Conservation (phyloP, 2,888 invertebrate species). For the Eubasilissa splendida region DNA sequence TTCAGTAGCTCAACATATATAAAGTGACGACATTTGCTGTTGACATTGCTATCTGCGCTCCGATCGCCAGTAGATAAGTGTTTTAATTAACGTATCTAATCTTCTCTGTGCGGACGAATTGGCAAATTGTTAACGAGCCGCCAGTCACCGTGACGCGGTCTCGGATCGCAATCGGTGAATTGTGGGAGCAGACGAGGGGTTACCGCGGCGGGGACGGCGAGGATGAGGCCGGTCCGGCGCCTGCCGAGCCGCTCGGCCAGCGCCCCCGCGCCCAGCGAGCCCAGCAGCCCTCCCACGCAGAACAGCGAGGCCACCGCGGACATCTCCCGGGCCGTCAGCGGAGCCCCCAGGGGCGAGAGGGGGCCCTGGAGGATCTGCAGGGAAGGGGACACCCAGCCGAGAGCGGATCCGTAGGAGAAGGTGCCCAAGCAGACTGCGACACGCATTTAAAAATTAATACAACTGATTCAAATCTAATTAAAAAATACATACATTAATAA, state of each 20-base stretch:
- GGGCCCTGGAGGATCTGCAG: constrained; percentile 69
- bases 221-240: constrained; percentile 70
- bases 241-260: constrained; percentile 72
- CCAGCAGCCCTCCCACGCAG: constrained; percentile 72
- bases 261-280: constrained; percentile 71
- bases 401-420: constrained; percentile 72
- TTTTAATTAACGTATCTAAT: neutral
- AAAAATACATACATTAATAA: too few relatives aligned
- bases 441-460: constrained; percentile 21
- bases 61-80: too few relatives aligned
- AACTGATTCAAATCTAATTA: neutral
- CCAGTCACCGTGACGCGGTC: too few relatives aligned
- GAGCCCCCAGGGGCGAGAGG: constrained; percentile 69
- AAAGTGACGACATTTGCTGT: too few relatives aligned
- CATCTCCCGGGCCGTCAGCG: constrained; percentile 69
- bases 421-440: constrained; percentile 72
- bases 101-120: neutral
- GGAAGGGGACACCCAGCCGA: constrained; percentile 76
- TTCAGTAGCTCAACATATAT: too few relatives aligned
- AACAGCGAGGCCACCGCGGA: constrained; percentile 75
- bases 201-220: constrained; percentile 72
- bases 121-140: too few relatives aligned
- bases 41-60: too few relatives aligned
- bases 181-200: too few relatives aligned
- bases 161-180: too few relatives aligned